These are phyloP conservation scores for Zootoca vivipara DNA, from an alignment of 2,113 vertebrate species.

Conservation along the genomic window DNA sequence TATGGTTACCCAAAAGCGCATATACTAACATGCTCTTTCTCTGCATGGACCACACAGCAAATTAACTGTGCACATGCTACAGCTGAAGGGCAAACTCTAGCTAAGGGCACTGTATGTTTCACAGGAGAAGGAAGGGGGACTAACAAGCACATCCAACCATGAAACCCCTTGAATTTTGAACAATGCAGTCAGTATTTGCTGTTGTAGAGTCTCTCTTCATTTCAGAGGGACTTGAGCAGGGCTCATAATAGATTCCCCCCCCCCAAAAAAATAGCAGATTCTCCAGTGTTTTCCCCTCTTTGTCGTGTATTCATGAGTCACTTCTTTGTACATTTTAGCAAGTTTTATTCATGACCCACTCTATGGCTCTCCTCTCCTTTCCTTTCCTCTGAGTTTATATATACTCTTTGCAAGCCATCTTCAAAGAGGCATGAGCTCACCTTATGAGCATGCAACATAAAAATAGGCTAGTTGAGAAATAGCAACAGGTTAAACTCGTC, in stretches of 20 bases:
- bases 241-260: too few species aligned
- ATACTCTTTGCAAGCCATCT: background rate
- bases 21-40: too few species aligned
- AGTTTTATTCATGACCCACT: background rate
- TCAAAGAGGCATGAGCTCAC: background rate
- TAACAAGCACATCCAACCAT: too few species aligned
- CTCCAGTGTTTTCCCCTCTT: too few species aligned
- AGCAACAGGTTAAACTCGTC: constrained; percentile 47
- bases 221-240: background rate
- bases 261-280: too few species aligned
- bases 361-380: too few species aligned
- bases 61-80: too few species aligned
- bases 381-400: background rate
- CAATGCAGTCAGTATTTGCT: background rate
- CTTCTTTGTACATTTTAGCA: background rate
- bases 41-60: background rate
- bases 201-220: background rate
- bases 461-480: background rate
- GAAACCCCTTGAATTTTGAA: too few species aligned
- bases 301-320: background rate
- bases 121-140: background rate
- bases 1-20: background rate
- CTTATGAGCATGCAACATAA: background rate
- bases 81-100: background rate
- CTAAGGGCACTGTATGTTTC: background rate